Evolutionary conservation across 1,140 invertebrate species (phyloP).

Genomic region (Odontomachus brunneus): DNA sequence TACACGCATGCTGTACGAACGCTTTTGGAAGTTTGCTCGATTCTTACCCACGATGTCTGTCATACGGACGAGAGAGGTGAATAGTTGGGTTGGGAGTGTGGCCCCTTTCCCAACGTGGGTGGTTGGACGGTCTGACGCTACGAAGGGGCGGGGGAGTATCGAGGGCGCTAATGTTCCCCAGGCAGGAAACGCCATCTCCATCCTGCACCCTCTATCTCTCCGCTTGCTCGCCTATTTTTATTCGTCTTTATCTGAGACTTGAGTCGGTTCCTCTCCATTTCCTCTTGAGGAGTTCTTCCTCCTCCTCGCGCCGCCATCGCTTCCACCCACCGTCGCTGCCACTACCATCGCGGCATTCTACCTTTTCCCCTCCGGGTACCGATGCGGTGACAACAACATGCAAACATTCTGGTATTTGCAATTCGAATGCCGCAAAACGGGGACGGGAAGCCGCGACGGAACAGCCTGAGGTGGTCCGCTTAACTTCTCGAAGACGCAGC

Average conservation of each 20-base stretch:
- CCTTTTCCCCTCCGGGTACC: conserved; percentile 76
- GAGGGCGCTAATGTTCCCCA: conserved; percentile 84
- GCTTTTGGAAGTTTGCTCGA: conserved; percentile 52
- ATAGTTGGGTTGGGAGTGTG: conserved; percentile 62
- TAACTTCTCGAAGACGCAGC: conserved; percentile 51
- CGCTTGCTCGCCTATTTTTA: conserved; percentile 84
- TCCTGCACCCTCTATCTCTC: conserved; percentile 80
- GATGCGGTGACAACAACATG: conserved; percentile 85
- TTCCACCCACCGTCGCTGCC: conserved; percentile 24
- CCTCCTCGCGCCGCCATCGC: conserved; percentile 25
- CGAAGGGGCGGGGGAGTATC: conserved; percentile 77
- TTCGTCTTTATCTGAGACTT: conserved; percentile 76
- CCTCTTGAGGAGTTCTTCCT: conserved; percentile 74
- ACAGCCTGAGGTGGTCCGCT: conserved; percentile 63
- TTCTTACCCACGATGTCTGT: conserved; percentile 69
- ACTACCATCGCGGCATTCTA: conserved; percentile 52
- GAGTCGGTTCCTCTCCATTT: conserved; percentile 76
- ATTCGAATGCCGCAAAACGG: conserved; percentile 84
- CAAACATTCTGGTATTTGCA: conserved; percentile 86
- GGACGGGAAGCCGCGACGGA: conserved; percentile 70
- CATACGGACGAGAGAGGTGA: conserved; percentile 62
- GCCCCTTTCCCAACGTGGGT: conserved; percentile 56
- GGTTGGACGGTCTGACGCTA: conserved; percentile 56
- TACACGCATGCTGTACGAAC: not conserved
- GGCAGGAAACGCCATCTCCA: conserved; percentile 85